These are phyloP conservation scores for Taenioides sp. DNA, from an alignment of 2,797 vertebrate genomes.

Conservation along the genomic window DNA sequence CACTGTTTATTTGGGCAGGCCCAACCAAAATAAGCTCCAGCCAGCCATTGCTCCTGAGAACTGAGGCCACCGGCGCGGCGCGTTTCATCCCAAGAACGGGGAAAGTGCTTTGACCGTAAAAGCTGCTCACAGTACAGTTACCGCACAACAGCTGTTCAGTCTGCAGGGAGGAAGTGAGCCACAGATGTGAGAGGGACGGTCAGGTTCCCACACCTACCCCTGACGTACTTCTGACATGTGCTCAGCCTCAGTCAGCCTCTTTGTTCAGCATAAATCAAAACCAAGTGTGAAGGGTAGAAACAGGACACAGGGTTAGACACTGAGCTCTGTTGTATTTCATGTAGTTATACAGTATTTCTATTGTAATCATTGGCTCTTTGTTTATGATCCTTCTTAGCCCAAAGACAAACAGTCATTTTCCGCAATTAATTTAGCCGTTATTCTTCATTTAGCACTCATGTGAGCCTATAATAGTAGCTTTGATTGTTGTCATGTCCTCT, in stretches of 20 bases:
- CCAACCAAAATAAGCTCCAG: conserved; percentile 78
- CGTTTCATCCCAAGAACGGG: conserved; percentile 72
- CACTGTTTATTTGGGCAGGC: conserved; percentile 80
- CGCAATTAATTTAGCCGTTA: conserved; percentile 33
- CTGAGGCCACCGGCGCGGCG: conserved; percentile 58
- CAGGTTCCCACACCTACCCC: conserved; percentile 68
- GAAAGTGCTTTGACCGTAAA: conserved; percentile 64
- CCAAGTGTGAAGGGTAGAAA: neutral
- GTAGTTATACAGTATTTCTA: neutral
- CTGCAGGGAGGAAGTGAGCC: conserved; percentile 52
- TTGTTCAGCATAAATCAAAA: conserved; percentile 44
- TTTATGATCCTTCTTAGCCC: conserved; percentile 13
- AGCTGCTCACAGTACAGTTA: conserved; percentile 58
- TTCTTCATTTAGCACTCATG: conserved; percentile 27
- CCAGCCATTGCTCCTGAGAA: conserved; percentile 72
- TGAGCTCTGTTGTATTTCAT: neutral
- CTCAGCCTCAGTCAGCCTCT: conserved; percentile 54
- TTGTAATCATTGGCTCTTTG: conserved; percentile 10
- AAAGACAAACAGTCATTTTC: conserved; percentile 13
- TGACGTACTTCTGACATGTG: conserved; percentile 55
- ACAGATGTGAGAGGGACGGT: conserved; percentile 60
- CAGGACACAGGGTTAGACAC: neutral
- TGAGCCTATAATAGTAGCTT: conserved; percentile 39
- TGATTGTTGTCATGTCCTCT: conserved; percentile 32
- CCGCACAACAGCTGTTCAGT: conserved; percentile 69